These are phyloP conservation scores for Natator depressus DNA, from an alignment of 2,113 vertebrate species.

Conservation along the genomic window DNA sequence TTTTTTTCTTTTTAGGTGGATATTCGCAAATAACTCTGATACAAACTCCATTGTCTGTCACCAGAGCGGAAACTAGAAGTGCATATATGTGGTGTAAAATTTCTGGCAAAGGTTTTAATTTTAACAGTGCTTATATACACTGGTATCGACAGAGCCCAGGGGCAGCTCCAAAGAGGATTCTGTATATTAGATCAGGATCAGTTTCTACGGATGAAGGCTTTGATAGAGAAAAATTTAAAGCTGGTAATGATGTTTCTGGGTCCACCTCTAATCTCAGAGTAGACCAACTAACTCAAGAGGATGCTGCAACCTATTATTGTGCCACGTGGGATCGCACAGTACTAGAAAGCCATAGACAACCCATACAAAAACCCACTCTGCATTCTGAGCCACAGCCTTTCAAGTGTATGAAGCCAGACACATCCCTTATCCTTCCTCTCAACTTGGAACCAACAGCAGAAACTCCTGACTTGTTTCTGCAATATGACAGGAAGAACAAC, in stretches of 20 bases:
- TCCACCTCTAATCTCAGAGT: background rate
- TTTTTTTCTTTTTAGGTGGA: background rate
- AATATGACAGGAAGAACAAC: background rate
- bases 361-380: background rate
- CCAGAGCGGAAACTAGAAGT: background rate
- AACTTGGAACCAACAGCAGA: no score
- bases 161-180: background rate
- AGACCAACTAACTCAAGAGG: no score
- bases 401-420: background rate
- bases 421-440: no score
- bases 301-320: no score
- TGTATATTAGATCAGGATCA: background rate
- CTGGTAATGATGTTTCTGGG: background rate
- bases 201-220: no score
- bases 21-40: background rate
- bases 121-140: background rate
- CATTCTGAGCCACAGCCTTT: no score
- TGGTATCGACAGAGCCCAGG: conserved; percentile 37
- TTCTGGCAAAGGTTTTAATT: background rate
- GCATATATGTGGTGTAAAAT: background rate
- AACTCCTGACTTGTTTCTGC: no score
- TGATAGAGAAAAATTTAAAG: background rate
- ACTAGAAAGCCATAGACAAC: no score
- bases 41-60: background rate
- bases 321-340: no score